These are phyloP conservation scores for Idaea straminata DNA, from an alignment of 2,888 invertebrate genomes.

Conservation along the genomic window DNA sequence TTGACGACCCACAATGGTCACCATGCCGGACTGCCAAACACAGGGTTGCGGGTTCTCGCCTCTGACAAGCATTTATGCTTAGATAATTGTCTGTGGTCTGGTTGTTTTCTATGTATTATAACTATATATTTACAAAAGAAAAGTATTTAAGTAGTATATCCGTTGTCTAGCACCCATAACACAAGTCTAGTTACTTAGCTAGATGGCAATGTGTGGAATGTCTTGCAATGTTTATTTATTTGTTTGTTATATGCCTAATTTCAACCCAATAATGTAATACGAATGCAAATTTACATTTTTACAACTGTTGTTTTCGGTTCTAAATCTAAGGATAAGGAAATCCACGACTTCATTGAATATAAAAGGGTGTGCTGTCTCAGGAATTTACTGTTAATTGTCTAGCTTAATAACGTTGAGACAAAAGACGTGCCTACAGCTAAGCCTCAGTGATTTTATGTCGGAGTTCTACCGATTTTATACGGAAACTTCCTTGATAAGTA, in stretches of 20 bases:
- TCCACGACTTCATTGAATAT: neutral
- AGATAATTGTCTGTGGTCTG: no score
- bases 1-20: no score
- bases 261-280: neutral
- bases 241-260: conserved; percentile 10
- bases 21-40: no score
- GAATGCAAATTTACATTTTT: neutral
- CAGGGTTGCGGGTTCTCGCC: no score
- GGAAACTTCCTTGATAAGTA: neutral
- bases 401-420: neutral
- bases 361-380: neutral
- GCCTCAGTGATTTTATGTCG: neutral
- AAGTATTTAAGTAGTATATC: no score
- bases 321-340: neutral
- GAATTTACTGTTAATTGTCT: conserved; percentile 1
- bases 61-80: no score
- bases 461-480: neutral
- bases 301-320: neutral
- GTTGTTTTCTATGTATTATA: no score
- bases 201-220: no score
- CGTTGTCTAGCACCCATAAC: no score
- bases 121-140: no score
- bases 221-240: no score
- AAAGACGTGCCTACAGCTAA: neutral
- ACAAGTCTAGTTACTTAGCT: no score